phyloP scores from a whole-genome alignment of 2,888 invertebrate species.

The Molorchus minor region DNA sequence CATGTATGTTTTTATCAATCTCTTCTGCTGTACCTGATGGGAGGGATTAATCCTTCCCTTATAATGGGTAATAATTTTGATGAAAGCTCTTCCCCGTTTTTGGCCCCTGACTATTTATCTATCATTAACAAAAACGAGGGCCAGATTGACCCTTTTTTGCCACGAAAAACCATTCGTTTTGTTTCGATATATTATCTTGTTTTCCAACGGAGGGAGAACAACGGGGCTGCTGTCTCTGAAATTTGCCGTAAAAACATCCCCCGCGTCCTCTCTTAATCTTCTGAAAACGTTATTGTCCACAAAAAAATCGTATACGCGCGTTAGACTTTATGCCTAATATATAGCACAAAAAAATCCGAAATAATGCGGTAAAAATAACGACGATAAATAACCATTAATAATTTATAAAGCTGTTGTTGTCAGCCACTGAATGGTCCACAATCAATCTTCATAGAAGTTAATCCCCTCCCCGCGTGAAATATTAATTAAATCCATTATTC shows the following conservation, averaged over 20 bases:
- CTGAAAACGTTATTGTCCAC: slow-evolving; percentile 6
- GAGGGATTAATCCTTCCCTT: not conserved
- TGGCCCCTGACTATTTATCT: not conserved
- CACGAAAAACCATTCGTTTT: not conserved
- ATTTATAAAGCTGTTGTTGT: slow-evolving; percentile 23
- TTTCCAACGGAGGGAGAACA: not conserved
- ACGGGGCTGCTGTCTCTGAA: not conserved
- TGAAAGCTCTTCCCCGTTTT: not conserved
- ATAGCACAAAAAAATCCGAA: slow-evolving; percentile 12
- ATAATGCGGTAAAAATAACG: slow-evolving; percentile 18
- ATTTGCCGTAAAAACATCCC: slow-evolving; percentile 4
- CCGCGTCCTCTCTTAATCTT: slow-evolving; percentile 8
- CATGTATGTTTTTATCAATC: too few species aligned
- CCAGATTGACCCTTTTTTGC: slow-evolving; percentile 1
- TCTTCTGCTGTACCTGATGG: too few species aligned
- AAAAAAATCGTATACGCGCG: slow-evolving; percentile 14
- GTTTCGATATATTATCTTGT: not conserved
- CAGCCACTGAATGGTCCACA: slow-evolving; percentile 14
- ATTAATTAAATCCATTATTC: slow-evolving; percentile 25
- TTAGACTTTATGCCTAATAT: slow-evolving; percentile 15
- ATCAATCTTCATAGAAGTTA: slow-evolving; percentile 24
- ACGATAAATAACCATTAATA: slow-evolving; percentile 21
- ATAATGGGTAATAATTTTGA: not conserved
- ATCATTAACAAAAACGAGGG: not conserved
- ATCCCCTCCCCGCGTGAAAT: slow-evolving; percentile 5